A percentile compares a stretch with the other conserved stretches of the same genome.
Evolutionary conservation across 2,797 vertebrate species (phyloP).

Genomic region (Apogon hyalosoma): DNA sequence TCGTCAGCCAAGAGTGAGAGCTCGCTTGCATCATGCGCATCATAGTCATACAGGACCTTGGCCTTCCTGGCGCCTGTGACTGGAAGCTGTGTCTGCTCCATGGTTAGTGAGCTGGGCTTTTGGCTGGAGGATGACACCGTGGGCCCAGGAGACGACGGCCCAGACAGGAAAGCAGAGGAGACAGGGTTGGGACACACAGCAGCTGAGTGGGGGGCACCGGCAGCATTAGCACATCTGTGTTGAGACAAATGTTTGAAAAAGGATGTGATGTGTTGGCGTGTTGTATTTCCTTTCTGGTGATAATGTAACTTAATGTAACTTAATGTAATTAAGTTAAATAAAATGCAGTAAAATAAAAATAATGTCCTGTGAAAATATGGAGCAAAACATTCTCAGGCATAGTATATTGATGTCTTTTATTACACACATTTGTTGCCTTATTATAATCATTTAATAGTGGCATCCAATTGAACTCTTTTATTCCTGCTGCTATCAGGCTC

Average conservation of each 20-base stretch:
- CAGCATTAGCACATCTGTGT: conserved; percentile 77
- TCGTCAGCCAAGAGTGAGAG: conserved; percentile 94
- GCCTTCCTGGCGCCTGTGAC: conserved; percentile 93
- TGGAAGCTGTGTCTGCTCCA: conserved; percentile 87
- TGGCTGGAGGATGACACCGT: conserved; percentile 57
- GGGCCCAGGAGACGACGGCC: conserved; percentile 71
- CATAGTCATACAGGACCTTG: conserved; percentile 95
- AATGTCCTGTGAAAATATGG: too few species aligned
- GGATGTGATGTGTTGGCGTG: accelerated
- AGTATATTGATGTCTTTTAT: not conserved
- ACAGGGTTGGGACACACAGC: conserved; percentile 79
- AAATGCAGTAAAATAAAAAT: too few species aligned
- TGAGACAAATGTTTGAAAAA: not conserved
- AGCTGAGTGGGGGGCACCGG: conserved; percentile 73
- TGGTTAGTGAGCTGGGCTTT: conserved; percentile 77
- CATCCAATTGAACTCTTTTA: too few species aligned
- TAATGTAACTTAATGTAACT: too few species aligned
- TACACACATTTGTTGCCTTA: too few species aligned
- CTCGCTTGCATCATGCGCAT: conserved; percentile 92
- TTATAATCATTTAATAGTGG: too few species aligned
- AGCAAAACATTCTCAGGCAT: too few species aligned
- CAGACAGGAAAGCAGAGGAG: conserved; percentile 82
- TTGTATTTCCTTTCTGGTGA: not conserved
- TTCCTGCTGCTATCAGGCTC: too few species aligned
- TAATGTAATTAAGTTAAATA: too few species aligned